Evolutionary conservation across 2,797 vertebrate species (phyloP).

Genomic region (Pangasius mekongensis): DNA sequence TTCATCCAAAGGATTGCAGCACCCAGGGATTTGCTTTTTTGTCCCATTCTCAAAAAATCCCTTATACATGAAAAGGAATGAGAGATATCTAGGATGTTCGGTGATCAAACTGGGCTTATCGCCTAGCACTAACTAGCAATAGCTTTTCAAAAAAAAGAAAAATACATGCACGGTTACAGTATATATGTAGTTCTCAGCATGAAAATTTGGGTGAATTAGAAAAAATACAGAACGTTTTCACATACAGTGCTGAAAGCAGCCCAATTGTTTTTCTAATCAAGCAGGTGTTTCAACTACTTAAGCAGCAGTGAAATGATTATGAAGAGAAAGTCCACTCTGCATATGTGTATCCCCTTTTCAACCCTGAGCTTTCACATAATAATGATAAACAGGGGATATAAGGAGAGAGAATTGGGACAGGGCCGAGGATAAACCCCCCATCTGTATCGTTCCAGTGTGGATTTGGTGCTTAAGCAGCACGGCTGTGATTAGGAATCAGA

Average conservation of each 20-base stretch:
- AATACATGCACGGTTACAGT: neutral
- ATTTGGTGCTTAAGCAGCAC: conserved; percentile 56
- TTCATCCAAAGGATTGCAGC: neutral
- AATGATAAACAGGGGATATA: neutral
- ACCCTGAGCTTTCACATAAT: conserved; percentile 3
- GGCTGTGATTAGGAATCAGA: conserved; percentile 56
- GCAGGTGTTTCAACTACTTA: neutral
- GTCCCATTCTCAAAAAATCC: neutral
- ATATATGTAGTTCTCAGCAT: neutral
- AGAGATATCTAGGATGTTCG: neutral
- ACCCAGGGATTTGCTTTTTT: neutral
- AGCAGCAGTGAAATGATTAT: neutral
- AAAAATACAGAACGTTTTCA: neutral
- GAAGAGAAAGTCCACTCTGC: neutral
- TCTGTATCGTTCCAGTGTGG: conserved; percentile 51
- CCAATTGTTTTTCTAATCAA: neutral
- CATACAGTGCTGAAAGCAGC: neutral
- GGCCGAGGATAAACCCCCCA: conserved; percentile 28
- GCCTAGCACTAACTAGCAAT: neutral
- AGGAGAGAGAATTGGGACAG: conserved; percentile 9
- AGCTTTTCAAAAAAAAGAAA: neutral
- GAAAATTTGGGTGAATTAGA: neutral
- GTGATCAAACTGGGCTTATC: neutral
- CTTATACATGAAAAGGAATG: neutral
- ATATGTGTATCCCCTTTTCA: conserved; percentile 1